phyloP scores from a whole-genome alignment of 2,888 invertebrate species.

The Heliconius sara region DNA sequence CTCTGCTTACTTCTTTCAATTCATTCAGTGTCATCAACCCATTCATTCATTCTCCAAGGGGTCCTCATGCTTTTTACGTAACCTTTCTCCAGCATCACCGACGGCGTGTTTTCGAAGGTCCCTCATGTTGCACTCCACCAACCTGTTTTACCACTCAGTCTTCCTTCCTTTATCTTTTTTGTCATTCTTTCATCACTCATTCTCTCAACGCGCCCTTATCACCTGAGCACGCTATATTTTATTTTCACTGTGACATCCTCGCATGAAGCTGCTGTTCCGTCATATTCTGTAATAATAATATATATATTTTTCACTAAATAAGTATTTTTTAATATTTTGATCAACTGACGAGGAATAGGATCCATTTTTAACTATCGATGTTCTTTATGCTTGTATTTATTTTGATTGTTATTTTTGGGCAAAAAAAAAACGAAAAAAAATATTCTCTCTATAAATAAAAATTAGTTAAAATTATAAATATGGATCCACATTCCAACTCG shows the following conservation, averaged over 20 bases:
- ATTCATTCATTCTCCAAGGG: neutral
- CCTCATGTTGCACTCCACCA: neutral
- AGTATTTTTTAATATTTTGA: neutral
- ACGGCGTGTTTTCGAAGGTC: neutral
- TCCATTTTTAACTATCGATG: neutral
- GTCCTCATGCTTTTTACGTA: neutral
- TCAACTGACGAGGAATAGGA: neutral
- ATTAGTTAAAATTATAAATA: too few relatives aligned
- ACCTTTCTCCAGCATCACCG: too few relatives aligned
- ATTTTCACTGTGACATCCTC: neutral
- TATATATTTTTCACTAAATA: too few relatives aligned
- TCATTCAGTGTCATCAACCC: neutral
- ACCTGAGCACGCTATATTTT: neutral
- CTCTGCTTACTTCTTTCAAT: neutral
- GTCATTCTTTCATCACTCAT: neutral
- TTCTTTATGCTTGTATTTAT: neutral
- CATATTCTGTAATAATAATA: neutral
- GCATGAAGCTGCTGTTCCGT: neutral
- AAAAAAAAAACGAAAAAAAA: neutral
- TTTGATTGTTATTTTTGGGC: too few relatives aligned
- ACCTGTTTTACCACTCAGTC: neutral
- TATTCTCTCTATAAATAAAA: neutral
- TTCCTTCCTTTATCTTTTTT: neutral
- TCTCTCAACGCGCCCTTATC: neutral
- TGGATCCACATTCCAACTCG: neutral